Percentiles rank a stretch among this genome's conserved stretches.
Evolutionary conservation across 2,888 invertebrate species (phyloP).

Genomic region (Fragum whitleyi): DNA sequence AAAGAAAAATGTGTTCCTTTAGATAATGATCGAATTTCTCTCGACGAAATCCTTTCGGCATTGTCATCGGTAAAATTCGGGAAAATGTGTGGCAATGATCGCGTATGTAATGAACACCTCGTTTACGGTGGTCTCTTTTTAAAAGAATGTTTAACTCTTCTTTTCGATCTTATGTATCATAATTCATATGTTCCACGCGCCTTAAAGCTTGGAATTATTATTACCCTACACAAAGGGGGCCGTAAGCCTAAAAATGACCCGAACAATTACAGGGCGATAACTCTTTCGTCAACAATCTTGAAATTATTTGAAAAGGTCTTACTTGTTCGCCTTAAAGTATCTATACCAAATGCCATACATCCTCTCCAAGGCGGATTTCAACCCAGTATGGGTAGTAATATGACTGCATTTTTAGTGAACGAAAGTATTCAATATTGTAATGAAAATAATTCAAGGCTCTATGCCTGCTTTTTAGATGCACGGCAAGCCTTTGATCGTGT

Average conservation of each 20-base stretch:
- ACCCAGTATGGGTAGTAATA: slow-evolving; percentile 16
- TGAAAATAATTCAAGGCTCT: too few relatives aligned
- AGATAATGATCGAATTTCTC: not conserved
- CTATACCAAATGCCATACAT: not conserved
- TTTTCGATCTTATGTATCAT: too few relatives aligned
- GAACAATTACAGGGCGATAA: slow-evolving; percentile 32
- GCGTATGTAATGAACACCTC: not conserved
- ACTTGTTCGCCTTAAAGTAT: not conserved
- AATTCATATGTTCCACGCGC: too few relatives aligned
- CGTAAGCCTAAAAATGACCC: slow-evolving; percentile 10
- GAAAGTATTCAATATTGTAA: slow-evolving; percentile 11
- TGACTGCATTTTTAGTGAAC: slow-evolving; percentile 30
- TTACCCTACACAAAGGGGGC: slow-evolving; percentile 29
- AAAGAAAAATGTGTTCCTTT: too few relatives aligned
- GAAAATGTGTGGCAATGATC: not conserved
- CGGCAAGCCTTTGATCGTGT: too few relatives aligned
- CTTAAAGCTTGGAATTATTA: slow-evolving; percentile 30
- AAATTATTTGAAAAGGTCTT: slow-evolving; percentile 31
- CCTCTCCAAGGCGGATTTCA: slow-evolving; percentile 29
- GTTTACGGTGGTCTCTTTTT: slow-evolving; percentile 12
- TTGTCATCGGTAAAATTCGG: not conserved
- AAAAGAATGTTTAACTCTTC: too few relatives aligned
- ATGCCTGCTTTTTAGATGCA: too few relatives aligned
- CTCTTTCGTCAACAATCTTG: slow-evolving; percentile 21
- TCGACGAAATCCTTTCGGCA: not conserved